Evolutionary conservation across 1,140 invertebrate genomes (phyloP).

Genomic region (Radopholus similis): DNA sequence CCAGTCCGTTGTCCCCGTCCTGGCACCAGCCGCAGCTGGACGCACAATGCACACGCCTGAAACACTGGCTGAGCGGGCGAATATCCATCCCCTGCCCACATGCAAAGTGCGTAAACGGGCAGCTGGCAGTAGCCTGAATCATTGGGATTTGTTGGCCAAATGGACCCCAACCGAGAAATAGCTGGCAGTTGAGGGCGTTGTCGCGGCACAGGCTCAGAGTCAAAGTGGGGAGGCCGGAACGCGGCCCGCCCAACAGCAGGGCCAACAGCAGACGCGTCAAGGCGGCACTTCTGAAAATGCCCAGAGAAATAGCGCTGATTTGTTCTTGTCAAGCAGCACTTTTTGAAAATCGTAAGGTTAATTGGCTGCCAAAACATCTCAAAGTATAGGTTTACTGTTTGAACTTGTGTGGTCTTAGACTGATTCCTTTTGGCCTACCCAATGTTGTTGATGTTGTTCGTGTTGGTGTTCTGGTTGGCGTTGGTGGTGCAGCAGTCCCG

Average conservation of each 20-base stretch:
- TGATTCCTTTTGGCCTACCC: neutral
- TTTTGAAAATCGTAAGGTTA: no score
- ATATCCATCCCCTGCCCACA: neutral
- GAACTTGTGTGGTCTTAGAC: neutral
- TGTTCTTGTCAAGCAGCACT: neutral
- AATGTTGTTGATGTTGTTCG: no score
- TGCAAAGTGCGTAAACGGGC: neutral
- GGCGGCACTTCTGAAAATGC: neutral
- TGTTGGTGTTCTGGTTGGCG: neutral
- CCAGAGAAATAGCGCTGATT: neutral
- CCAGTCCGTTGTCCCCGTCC: conserved; percentile 2
- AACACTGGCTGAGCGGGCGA: no score
- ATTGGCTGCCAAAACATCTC: neutral
- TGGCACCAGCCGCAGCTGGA: conserved; percentile 9
- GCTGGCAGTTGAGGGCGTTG: conserved; percentile 17
- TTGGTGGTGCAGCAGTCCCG: conserved; percentile 3
- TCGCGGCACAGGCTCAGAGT: conserved; percentile 10
- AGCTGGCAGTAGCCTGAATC: conserved; percentile 1
- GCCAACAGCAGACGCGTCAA: conserved; percentile 10
- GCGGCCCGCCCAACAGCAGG: neutral
- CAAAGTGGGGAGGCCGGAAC: neutral
- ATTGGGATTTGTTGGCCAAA: no score
- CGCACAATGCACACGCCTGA: neutral
- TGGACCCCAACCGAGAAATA: no score
- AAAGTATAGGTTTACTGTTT: neutral